Conservation (phyloP, 2,113 vertebrate genomes). For the Pagrus major region DNA sequence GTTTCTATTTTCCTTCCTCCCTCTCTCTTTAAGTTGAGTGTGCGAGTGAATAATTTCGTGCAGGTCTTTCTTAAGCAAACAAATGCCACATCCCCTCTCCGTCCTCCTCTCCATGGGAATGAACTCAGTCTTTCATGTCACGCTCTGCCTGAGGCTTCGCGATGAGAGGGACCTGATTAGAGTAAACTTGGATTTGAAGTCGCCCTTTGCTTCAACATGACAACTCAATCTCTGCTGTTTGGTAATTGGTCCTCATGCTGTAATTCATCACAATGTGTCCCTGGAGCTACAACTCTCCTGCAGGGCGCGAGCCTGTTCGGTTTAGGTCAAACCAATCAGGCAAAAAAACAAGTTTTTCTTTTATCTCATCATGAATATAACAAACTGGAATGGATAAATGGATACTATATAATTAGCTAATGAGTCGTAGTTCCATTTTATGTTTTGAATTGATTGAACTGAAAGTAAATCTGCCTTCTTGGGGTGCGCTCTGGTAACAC, state of each 20-base stretch:
- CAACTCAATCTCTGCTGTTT: conserved; percentile 36
- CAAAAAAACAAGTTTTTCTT: conserved; percentile 10
- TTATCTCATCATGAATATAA: conserved; percentile 27
- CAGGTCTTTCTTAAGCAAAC: conserved; percentile 41
- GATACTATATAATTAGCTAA: conserved; percentile 53
- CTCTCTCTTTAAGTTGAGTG: not conserved
- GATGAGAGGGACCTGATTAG: conserved; percentile 37
- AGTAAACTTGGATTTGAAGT: conserved; percentile 28
- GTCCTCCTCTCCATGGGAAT: conserved; percentile 8
- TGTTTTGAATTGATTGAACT: conserved; percentile 61
- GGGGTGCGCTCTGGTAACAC: conserved; percentile 16
- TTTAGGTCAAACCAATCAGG: conserved; percentile 17
- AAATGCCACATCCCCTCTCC: conserved; percentile 14
- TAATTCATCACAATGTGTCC: conserved; percentile 8
- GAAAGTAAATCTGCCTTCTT: conserved; percentile 46
- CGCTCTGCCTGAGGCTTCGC: conserved; percentile 10
- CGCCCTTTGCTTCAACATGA: conserved; percentile 19
- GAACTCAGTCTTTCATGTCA: conserved; percentile 32
- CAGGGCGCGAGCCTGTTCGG: not conserved
- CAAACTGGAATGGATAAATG: conserved; percentile 14
- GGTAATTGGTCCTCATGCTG: conserved; percentile 43
- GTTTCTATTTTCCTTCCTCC: not conserved
- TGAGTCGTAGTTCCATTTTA: conserved; percentile 52
- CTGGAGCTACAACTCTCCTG: conserved; percentile 3
- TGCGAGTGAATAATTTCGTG: not conserved